phyloP scores from a whole-genome alignment of 2,797 vertebrate genomes.

The Australoheros facetus region DNA sequence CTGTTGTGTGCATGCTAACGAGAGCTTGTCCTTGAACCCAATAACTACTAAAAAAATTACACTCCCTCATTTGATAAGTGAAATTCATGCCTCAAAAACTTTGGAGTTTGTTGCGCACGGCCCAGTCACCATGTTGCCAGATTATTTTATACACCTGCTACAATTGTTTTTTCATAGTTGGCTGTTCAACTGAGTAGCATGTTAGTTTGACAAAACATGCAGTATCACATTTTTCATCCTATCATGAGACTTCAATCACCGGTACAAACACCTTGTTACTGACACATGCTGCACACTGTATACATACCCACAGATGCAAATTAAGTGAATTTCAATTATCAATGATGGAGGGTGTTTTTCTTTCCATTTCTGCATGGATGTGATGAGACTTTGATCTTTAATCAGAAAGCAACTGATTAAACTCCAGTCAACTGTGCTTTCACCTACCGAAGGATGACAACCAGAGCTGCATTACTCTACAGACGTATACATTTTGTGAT shows the following conservation, averaged over 20 bases:
- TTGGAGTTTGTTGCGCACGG: conserved; percentile 27
- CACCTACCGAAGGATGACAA: conserved; percentile 82
- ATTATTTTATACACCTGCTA: conserved; percentile 22
- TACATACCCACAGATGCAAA: conserved; percentile 47
- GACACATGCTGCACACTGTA: conserved; percentile 30
- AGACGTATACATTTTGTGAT: conserved; percentile 38
- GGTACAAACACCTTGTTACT: conserved; percentile 19
- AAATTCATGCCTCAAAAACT: conserved; percentile 85
- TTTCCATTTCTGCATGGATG: conserved; percentile 87
- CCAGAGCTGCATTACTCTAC: conserved; percentile 59
- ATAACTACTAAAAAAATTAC: conserved; percentile 88
- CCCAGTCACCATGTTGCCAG: conserved; percentile 4
- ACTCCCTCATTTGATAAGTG: conserved; percentile 98
- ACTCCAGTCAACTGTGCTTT: conserved; percentile 81
- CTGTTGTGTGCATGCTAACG: conserved; percentile 96
- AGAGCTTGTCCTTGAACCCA: conserved; percentile 89
- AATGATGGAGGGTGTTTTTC: conserved; percentile 82
- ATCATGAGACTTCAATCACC: conserved; percentile 15
- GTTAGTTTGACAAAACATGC: conserved; percentile 35
- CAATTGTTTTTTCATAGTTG: conserved; percentile 12
- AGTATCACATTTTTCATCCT: conserved; percentile 17
- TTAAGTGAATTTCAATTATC: conserved; percentile 86
- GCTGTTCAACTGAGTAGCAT: conserved; percentile 1
- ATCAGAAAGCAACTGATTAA: conserved; percentile 86
- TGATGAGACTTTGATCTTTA: conserved; percentile 84